Percentiles rank a stretch among this genome's conserved stretches.
Evolutionary conservation across 2,113 vertebrate genomes (phyloP).

Genomic region (Leucoraja erinaceus): DNA sequence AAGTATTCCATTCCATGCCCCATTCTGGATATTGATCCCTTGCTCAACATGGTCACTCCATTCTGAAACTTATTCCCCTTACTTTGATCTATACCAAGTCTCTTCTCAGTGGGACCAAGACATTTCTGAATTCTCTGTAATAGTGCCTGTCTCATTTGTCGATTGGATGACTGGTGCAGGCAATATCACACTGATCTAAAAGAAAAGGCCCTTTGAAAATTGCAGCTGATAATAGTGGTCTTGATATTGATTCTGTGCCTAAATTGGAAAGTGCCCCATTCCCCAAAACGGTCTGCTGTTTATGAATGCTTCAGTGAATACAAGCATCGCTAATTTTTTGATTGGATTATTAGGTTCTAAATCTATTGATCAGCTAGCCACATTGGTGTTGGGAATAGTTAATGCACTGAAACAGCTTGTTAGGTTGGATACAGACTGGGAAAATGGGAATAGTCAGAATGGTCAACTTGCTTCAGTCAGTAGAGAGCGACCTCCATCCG

Average conservation of each 20-base stretch:
- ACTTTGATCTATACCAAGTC: not conserved
- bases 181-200: not conserved
- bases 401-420: not conserved
- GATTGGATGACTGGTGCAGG: not conserved
- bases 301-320: too few species aligned
- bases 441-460: not conserved
- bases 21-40: too few species aligned
- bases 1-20: too few species aligned
- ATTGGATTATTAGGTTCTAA: too few species aligned
- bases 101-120: not conserved
- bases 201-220: not conserved
- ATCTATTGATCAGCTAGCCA: not conserved
- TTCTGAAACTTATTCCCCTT: too few species aligned
- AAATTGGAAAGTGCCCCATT: not conserved
- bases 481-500: not conserved
- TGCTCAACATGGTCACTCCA: too few species aligned
- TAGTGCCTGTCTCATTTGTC: not conserved
- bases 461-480: not conserved
- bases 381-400: not conserved
- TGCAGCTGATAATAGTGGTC: not conserved
- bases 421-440: not conserved
- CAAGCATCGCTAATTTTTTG: too few species aligned
- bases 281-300: not conserved
- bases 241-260: not conserved
- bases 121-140: not conserved